phyloP scores from a whole-genome alignment of 2,797 vertebrate species.

The Sebastes itinus region DNA sequence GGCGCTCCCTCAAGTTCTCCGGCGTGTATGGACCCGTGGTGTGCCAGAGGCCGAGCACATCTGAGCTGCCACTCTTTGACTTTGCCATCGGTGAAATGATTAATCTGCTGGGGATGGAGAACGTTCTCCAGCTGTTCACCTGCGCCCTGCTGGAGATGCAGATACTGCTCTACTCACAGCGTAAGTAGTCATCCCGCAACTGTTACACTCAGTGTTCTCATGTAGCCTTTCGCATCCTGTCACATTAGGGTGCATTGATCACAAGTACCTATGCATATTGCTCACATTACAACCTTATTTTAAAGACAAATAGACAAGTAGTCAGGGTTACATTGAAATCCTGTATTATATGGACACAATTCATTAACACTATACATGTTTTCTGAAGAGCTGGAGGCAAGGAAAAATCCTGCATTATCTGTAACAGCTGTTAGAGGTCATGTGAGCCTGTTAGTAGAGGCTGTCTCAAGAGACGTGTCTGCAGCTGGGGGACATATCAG shows the following conservation, averaged over 20 bases:
- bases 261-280: neutral
- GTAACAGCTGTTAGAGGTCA: conserved; percentile 12
- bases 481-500: conserved; percentile 18
- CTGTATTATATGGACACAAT: neutral
- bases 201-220: neutral
- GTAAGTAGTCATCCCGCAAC: conserved; percentile 81
- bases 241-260: neutral
- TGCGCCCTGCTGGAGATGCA: conserved; percentile 98
- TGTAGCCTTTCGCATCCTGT: neutral
- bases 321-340: neutral
- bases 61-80: conserved; percentile 95
- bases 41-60: conserved; percentile 96
- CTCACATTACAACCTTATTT: neutral
- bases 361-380: neutral
- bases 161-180: conserved; percentile 98
- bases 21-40: conserved; percentile 94
- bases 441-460: neutral
- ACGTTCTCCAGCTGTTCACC: conserved; percentile 96
- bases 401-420: neutral
- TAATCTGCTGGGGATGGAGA: conserved; percentile 95
- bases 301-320: neutral
- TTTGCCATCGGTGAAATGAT: conserved; percentile 93
- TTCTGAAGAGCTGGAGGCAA: neutral
- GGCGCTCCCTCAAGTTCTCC: conserved; percentile 96
- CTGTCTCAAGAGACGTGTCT: conserved; percentile 8